A percentile compares a stretch with the other conserved stretches of the same genome.
phyloP scores from a whole-genome alignment of 2,113 vertebrate species.

The Panthera leo region DNA sequence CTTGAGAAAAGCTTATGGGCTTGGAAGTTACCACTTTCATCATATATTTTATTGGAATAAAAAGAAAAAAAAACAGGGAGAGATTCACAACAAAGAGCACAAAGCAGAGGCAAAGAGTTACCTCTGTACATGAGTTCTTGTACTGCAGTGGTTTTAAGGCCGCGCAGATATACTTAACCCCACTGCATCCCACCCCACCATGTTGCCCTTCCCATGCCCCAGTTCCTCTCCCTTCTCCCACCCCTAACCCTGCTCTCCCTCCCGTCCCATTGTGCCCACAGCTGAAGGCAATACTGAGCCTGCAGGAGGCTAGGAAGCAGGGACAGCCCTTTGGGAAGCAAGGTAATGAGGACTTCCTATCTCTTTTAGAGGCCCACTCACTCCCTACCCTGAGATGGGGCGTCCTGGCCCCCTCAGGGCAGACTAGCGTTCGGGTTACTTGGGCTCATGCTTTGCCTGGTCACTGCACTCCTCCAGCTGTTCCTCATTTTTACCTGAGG shows the following conservation, averaged over 20 bases:
- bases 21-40: not conserved
- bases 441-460: not conserved
- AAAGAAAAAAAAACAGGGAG: not conserved
- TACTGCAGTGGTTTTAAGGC: not conserved
- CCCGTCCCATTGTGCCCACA: not conserved
- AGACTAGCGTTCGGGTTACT: not conserved
- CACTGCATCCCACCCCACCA: rapidly evolving
- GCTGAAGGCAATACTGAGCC: not conserved
- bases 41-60: not conserved
- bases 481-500: not conserved
- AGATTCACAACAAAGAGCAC: not conserved
- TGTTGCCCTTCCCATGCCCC: not conserved
- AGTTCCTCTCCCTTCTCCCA: not conserved
- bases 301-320: not conserved
- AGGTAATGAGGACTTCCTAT: conserved; percentile 34
- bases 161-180: not conserved
- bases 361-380: not conserved
- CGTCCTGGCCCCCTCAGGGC: rapidly evolving
- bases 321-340: not conserved
- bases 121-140: not conserved
- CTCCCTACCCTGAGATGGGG: not conserved
- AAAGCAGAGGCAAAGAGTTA: not conserved
- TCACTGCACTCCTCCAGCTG: rapidly evolving
- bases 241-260: not conserved
- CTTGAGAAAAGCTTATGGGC: not conserved